Conservation (phyloP, 2,888 invertebrate species). For the Caenorhabditis sp. region DNA sequence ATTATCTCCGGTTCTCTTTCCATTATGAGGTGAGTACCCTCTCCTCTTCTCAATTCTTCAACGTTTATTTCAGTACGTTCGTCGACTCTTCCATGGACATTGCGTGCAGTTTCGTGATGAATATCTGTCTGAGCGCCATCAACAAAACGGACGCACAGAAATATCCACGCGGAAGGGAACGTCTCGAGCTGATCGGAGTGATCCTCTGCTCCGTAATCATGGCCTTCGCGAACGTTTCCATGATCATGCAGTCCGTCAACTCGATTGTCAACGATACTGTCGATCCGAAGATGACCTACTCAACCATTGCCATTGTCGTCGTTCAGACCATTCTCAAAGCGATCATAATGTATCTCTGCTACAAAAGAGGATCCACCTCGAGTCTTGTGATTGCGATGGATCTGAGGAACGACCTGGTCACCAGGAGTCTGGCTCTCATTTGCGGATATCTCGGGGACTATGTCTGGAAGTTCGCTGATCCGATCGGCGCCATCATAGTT, state of each 20-base stretch:
- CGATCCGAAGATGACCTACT: constrained; percentile 57
- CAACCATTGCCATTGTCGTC: constrained; percentile 53
- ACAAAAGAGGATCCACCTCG: constrained; percentile 45
- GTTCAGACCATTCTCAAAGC: constrained; percentile 56
- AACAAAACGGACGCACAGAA: constrained; percentile 41
- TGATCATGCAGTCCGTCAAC: constrained; percentile 62
- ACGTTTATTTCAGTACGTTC: constrained; percentile 55
- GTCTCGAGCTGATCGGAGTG: constrained; percentile 59
- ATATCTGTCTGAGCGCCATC: constrained; percentile 52
- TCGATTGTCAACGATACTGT: constrained; percentile 60
- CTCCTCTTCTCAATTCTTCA: constrained; percentile 14
- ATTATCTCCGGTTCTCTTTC: constrained; percentile 60
- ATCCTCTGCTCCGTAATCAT: constrained; percentile 57
- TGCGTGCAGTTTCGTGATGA: constrained; percentile 59
- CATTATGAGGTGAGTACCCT: constrained; percentile 54
- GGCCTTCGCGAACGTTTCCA: constrained; percentile 63
- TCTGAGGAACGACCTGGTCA: constrained; percentile 52
- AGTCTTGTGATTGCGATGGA: constrained; percentile 59
- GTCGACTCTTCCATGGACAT: constrained; percentile 65
- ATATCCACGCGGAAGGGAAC: constrained; percentile 54
- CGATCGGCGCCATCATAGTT: constrained; percentile 80
- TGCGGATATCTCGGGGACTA: constrained; percentile 80
- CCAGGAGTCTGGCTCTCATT: constrained; percentile 78
- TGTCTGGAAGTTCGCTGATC: constrained; percentile 80
- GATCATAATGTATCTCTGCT: constrained; percentile 56